Evolutionary conservation across 2,113 vertebrate species (phyloP).

Genomic region (Hippoglossus stenolepis): DNA sequence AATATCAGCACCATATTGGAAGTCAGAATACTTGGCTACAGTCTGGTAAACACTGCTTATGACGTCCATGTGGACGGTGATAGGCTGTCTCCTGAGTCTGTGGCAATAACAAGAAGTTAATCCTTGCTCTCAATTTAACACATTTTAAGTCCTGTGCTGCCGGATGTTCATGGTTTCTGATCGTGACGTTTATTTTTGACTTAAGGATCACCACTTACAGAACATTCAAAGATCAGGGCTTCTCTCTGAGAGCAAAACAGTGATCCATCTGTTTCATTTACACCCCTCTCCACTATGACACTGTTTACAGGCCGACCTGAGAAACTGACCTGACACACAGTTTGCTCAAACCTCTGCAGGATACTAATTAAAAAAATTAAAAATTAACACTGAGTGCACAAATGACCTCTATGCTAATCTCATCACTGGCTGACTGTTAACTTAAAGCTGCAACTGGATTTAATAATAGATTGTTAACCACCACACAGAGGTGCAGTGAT

Average conservation of each 20-base stretch:
- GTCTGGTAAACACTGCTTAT: conserved; percentile 41
- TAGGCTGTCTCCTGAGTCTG: conserved; percentile 22
- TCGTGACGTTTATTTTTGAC: neutral
- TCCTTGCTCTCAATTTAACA: conserved; percentile 42
- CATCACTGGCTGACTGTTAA: no score
- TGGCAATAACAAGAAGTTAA: conserved; percentile 41
- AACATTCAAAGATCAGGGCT: neutral
- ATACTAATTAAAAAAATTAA: neutral
- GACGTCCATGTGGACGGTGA: conserved; percentile 23
- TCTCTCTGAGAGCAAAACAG: neutral
- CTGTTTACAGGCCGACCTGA: neutral
- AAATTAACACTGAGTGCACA: neutral
- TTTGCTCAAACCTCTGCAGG: neutral
- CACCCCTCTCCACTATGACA: neutral
- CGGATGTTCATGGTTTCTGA: conserved; percentile 1
- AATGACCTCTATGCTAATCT: no score
- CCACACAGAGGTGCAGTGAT: no score
- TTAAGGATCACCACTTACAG: neutral
- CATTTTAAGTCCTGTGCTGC: conserved; percentile 16
- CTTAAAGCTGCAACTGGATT: no score
- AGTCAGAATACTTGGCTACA: conserved; percentile 22
- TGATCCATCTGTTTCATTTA: neutral
- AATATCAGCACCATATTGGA: conserved; percentile 38
- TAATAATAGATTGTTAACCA: no score
- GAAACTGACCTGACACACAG: no score